A percentile compares a stretch with the other conserved stretches of the same genome.
These are phyloP conservation scores for Drosophila buzzatii DNA, from an alignment of 2,888 invertebrate genomes.

Conservation along the genomic window DNA sequence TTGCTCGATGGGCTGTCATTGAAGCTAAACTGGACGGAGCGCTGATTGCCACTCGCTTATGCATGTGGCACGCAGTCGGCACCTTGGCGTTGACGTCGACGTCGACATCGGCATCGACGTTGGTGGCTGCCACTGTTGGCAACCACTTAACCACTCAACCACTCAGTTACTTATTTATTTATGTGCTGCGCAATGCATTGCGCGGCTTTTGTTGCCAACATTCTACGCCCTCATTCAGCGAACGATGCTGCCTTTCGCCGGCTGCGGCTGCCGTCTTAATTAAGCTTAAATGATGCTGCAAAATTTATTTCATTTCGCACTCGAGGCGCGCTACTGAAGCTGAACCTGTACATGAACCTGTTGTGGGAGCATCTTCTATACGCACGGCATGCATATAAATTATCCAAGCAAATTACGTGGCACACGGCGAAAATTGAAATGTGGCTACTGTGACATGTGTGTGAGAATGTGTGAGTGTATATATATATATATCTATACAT, in stretches of 20 bases:
- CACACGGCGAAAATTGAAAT: slow-evolving; percentile 64
- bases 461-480: slow-evolving; percentile 1
- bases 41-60: slow-evolving; percentile 58
- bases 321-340: slow-evolving; percentile 33
- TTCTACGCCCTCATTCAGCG: slow-evolving; percentile 34
- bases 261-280: slow-evolving; percentile 77
- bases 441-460: slow-evolving; percentile 38
- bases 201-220: slow-evolving; percentile 58
- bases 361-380: slow-evolving; percentile 64
- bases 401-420: slow-evolving; percentile 75
- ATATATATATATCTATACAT: slow-evolving; percentile 7
- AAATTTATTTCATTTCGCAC: slow-evolving; percentile 81
- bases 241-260: slow-evolving; percentile 31
- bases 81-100: slow-evolving; percentile 24
- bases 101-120: not conserved
- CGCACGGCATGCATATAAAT: slow-evolving; percentile 75
- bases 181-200: slow-evolving; percentile 67
- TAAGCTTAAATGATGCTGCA: slow-evolving; percentile 82
- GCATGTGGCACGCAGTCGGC: slow-evolving; percentile 48
- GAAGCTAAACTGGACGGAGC: slow-evolving; percentile 39
- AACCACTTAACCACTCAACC: slow-evolving; percentile 59
- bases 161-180: slow-evolving; percentile 75
- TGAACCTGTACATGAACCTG: slow-evolving; percentile 16
- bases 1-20: slow-evolving; percentile 48
- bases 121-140: slow-evolving; percentile 19